Percentiles rank a stretch among this genome's conserved stretches.
Conservation (phyloP, 2,888 invertebrate species). For the Unio pictorum region DNA sequence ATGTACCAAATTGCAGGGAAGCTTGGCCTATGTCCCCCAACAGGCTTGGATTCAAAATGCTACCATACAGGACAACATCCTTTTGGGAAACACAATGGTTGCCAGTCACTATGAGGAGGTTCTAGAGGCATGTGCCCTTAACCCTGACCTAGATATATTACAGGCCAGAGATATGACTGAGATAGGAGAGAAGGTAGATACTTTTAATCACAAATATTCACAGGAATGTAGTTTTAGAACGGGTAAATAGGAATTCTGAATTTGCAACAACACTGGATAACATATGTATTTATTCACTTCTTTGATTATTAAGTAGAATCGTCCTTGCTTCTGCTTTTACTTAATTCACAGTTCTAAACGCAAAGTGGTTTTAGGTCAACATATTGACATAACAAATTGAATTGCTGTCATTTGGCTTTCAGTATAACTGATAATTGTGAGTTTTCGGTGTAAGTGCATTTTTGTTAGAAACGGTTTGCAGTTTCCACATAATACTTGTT, state of each 20-base stretch:
- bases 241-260: too few relatives aligned
- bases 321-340: background rate
- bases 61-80: constrained; percentile 90
- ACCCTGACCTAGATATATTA: constrained; percentile 91
- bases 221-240: too few relatives aligned
- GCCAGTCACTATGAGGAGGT: constrained; percentile 83
- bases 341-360: too few relatives aligned
- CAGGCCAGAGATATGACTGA: constrained; percentile 93
- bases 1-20: constrained; percentile 63
- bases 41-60: constrained; percentile 97
- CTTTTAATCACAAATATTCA: background rate
- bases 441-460: too few relatives aligned
- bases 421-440: too few relatives aligned
- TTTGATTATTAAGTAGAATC: background rate
- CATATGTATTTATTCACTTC: too few relatives aligned
- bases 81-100: constrained; percentile 86
- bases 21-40: constrained; percentile 75
- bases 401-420: too few relatives aligned
- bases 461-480: too few relatives aligned
- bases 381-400: too few relatives aligned
- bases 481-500: too few relatives aligned
- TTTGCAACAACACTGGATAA: too few relatives aligned
- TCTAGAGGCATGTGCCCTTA: constrained; percentile 91
- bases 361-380: too few relatives aligned
- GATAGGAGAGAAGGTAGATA: constrained; percentile 90